Base-by-base conservation (phyloP, 2,797 vertebrate species). In the Acipenser ruthenus region DNA sequence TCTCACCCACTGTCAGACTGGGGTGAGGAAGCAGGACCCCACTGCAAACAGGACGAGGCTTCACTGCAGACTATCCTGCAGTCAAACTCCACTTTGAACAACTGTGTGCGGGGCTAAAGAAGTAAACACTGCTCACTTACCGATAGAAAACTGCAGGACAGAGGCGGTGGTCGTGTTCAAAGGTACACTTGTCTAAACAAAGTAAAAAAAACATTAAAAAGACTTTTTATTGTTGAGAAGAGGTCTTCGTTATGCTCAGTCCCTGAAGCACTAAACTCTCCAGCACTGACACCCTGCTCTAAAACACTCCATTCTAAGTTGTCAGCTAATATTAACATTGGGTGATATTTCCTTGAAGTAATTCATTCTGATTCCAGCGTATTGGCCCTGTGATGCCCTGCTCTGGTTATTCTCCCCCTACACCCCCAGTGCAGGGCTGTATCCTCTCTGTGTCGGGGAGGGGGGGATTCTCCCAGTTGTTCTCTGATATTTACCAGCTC, bases 131-230 rank as follows among this genome's bases (percentile, higher is more conserved):
- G 23, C 2, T 37, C 78, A 93, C 97, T 96, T 84, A 99, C 97
- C 96, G 52, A 99, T 87, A 10, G 95, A 92, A 81, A 99, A 99
- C 23, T 99, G 97, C 69, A 99, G 91, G 67, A 97, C 80, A 1
- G 95, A 97, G 50, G 95, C 95, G 71, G 95, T 95, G 78, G 90
- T 97, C 72, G 95, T 97, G 83, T 99, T 99, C 73, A 99, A 91
- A 76, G 84, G 78, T 68, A 88, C 86, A 58, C 95, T 94, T 60
- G 81, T 91, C 97, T 99, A 72, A 1, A 74, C 73, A 50, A 60
- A 68, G 18, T 76, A 87, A 37, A 37, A 37, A 37, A 37, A 49
- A 23, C 0, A 3, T 6, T 60, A 67, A 55, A 65, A 64, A 65
- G 67, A 0, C 10, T 61, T 65, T 47, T 47, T 8, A 1, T 12